phyloP scores from a whole-genome alignment of 2,888 invertebrate genomes.

The Myopa testacea region DNA sequence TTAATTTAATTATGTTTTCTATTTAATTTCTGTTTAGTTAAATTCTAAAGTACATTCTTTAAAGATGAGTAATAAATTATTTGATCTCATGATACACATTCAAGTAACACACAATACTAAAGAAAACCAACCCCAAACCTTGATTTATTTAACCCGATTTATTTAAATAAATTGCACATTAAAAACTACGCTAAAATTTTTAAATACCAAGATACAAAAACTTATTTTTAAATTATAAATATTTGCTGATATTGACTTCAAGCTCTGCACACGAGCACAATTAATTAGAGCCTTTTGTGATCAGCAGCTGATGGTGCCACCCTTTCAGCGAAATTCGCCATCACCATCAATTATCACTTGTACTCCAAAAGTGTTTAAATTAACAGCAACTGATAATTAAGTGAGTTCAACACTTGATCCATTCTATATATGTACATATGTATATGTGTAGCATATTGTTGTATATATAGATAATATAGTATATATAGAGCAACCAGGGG shows the following conservation, averaged over 20 bases:
- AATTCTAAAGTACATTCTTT: not conserved
- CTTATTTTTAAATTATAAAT: not conserved
- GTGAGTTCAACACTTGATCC: constrained; percentile 7
- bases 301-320: constrained; percentile 34
- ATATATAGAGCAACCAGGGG: constrained; percentile 13
- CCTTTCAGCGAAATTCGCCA: constrained; percentile 29
- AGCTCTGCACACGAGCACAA: constrained; percentile 57
- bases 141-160: not conserved
- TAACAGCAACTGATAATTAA: constrained; percentile 19
- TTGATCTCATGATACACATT: constrained; percentile 13
- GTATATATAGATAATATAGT: not conserved
- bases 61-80: constrained; percentile 23
- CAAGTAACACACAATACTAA: not conserved
- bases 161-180: not conserved
- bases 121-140: not conserved
- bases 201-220: constrained; percentile 12
- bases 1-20: too few species aligned
- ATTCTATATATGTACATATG: not conserved
- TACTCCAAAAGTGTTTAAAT: constrained; percentile 29
- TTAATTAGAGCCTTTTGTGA: constrained; percentile 63
- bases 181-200: constrained; percentile 10
- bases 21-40: too few species aligned
- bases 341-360: constrained; percentile 26
- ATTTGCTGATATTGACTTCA: not conserved
- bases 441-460: not conserved